A percentile compares a stretch with the other conserved stretches of the same genome.
These are phyloP conservation scores for Furnarius figulus DNA, from an alignment of 2,113 vertebrate genomes.

Conservation along the genomic window DNA sequence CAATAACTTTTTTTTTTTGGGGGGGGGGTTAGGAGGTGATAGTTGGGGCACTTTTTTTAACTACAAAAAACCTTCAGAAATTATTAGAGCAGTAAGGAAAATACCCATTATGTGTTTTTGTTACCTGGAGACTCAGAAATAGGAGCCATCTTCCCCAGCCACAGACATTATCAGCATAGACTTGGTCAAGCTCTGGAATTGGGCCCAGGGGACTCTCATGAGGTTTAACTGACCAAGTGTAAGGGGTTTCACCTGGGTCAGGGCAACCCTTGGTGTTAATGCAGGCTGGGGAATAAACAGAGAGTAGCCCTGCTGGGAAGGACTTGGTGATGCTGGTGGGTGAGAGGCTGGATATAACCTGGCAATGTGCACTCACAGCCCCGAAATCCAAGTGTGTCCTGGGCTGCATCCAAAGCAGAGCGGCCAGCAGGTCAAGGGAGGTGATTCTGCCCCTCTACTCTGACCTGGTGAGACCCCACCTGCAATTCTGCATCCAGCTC, in stretches of 20 bases:
- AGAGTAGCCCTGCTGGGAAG: neutral
- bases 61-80: accelerated
- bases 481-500: neutral
- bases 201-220: neutral
- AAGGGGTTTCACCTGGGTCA: neutral
- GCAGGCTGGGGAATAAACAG: neutral
- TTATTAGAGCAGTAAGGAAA: neutral
- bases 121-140: neutral
- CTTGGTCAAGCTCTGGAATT: neutral
- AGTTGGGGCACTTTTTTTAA: accelerated
- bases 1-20: neutral
- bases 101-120: neutral
- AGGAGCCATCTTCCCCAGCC: neutral
- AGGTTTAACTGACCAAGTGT: neutral
- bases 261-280: neutral
- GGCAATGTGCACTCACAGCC: neutral
- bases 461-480: neutral
- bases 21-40: neutral
- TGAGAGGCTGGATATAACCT: neutral
- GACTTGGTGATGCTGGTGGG: neutral
- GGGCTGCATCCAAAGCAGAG: neutral
- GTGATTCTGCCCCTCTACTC: neutral
- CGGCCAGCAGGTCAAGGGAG: neutral
- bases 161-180: neutral
- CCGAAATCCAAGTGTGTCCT: neutral